Percentiles rank a stretch among this genome's conserved stretches.
phyloP scores from a whole-genome alignment of 2,888 invertebrate genomes.

The Lycaena phlaeas region DNA sequence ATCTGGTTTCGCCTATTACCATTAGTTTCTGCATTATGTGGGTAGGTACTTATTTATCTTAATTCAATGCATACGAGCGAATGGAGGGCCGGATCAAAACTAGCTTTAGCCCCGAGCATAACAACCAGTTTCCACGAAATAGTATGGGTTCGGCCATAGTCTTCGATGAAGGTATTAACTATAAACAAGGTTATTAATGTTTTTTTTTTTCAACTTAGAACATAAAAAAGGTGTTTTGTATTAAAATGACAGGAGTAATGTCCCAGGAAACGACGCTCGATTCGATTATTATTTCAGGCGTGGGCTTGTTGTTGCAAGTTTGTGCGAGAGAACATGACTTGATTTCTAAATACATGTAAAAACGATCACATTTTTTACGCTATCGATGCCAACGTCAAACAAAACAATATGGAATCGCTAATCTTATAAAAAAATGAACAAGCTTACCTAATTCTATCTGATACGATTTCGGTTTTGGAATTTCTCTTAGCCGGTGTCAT shows the following conservation, averaged over 20 bases:
- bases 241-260: not conserved
- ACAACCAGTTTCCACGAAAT: conserved; percentile 35
- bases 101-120: conserved; percentile 19
- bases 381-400: not conserved
- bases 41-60: not conserved
- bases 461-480: conserved; percentile 83
- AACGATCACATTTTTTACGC: not conserved
- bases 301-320: conserved; percentile 15
- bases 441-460: conserved; percentile 86
- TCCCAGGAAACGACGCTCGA: conserved; percentile 19
- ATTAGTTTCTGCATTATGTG: not conserved
- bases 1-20: not conserved
- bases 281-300: conserved; percentile 18
- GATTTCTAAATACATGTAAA: conserved; percentile 17
- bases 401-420: not conserved
- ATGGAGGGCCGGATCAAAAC: conserved; percentile 34
- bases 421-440: conserved; percentile 13
- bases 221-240: conserved; percentile 18
- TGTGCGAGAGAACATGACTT: conserved; percentile 17
- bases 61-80: conserved; percentile 23
- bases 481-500: conserved; percentile 79
- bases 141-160: conserved; percentile 22
- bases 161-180: not conserved
- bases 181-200: not conserved
- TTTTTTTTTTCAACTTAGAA: not conserved